Evolutionary conservation across 2,888 invertebrate species (phyloP).

Genomic region (Cephus nigrinus): DNA sequence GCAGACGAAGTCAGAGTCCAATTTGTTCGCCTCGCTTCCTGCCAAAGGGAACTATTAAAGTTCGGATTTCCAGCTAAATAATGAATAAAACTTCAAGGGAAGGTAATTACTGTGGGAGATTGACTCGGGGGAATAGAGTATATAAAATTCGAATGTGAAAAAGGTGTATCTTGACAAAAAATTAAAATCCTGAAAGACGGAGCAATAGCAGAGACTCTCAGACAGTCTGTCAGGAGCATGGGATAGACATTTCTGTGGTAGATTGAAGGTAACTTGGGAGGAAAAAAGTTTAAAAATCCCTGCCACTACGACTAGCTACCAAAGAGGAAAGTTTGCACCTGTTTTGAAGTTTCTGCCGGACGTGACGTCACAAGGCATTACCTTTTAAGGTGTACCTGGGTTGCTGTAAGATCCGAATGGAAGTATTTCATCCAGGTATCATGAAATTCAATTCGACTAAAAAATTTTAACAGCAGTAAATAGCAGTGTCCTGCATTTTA

Average conservation of each 20-base stretch:
- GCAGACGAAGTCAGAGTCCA: not conserved
- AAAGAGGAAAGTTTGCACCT: not conserved
- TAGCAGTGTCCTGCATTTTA: not conserved
- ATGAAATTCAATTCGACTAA: not conserved
- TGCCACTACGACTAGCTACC: not conserved
- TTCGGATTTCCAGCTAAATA: not conserved
- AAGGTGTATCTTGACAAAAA: not conserved
- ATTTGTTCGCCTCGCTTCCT: not conserved
- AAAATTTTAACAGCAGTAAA: not conserved
- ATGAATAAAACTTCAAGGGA: not conserved
- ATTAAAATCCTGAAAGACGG: not conserved
- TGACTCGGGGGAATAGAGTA: not conserved
- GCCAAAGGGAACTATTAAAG: not conserved
- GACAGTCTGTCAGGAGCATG: not conserved
- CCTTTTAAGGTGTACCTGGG: not conserved
- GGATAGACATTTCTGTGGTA: not conserved
- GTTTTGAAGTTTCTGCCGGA: not conserved
- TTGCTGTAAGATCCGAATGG: not conserved
- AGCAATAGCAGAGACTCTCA: not conserved
- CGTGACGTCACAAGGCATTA: not conserved
- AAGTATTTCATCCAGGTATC: not conserved
- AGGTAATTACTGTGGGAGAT: not conserved
- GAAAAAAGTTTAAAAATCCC: not conserved
- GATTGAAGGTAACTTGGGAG: not conserved
- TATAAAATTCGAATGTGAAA: not conserved